Conservation (phyloP, 1,140 invertebrate genomes). For the Goniozus legneri region DNA sequence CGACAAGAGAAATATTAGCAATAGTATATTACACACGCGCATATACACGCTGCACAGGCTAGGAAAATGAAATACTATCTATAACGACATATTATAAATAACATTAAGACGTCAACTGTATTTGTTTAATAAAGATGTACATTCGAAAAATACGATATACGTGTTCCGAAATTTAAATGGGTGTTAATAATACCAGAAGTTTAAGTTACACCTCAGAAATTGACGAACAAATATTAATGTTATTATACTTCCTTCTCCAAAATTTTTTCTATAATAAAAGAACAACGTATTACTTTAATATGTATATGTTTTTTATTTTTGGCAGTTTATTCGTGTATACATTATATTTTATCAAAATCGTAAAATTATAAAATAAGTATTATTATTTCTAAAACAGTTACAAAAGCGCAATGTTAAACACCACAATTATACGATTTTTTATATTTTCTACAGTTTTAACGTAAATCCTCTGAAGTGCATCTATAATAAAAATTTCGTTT, state of each 20-base stretch:
- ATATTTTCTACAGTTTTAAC: too few relatives aligned
- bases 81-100: slow-evolving; percentile 51
- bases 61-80: slow-evolving; percentile 51
- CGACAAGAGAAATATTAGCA: slow-evolving; percentile 42
- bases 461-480: too few relatives aligned
- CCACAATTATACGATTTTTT: too few relatives aligned
- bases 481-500: not conserved
- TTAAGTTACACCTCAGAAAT: too few relatives aligned
- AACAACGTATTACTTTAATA: not conserved
- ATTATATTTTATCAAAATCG: not conserved
- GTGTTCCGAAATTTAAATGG: not conserved
- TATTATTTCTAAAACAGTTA: too few relatives aligned
- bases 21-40: slow-evolving; percentile 38
- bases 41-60: slow-evolving; percentile 52
- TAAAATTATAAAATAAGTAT: not conserved
- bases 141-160: slow-evolving; percentile 39
- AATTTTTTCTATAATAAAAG: not conserved
- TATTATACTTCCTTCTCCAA: not conserved
- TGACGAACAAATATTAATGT: too few relatives aligned
- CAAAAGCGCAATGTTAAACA: too few relatives aligned
- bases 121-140: slow-evolving; percentile 58
- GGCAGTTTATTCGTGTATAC: too few relatives aligned
- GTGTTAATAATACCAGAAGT: too few relatives aligned
- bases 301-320: slow-evolving; percentile 6
- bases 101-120: slow-evolving; percentile 56